Evolutionary conservation across 2,888 invertebrate genomes (phyloP).

Genomic region (Machimus atricapillus): DNA sequence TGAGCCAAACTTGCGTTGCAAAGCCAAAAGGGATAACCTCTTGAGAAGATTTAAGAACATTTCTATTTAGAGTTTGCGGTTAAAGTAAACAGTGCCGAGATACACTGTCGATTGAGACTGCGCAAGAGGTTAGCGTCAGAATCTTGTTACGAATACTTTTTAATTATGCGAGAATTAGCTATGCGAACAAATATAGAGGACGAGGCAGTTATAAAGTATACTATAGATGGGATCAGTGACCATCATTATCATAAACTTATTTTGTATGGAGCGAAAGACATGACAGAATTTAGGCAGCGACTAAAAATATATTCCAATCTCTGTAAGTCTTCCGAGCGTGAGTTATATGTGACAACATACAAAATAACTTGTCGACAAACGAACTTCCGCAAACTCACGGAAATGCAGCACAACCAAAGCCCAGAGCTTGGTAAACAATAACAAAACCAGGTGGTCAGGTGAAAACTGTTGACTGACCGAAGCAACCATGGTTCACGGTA

Average conservation of each 20-base stretch:
- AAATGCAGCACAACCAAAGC: no score
- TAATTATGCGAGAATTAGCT: conserved; percentile 30
- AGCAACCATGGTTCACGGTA: no score
- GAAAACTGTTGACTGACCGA: no score
- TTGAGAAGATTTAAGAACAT: conserved; percentile 29
- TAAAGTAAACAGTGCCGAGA: conserved; percentile 30
- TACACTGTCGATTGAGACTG: conserved; percentile 26
- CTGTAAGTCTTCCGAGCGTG: no score
- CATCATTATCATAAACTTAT: conserved; percentile 37
- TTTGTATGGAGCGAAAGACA: conserved; percentile 36
- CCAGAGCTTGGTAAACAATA: no score
- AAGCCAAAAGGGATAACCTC: neutral
- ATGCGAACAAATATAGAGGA: conserved; percentile 40
- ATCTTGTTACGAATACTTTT: conserved; percentile 36
- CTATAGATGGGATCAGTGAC: conserved; percentile 40
- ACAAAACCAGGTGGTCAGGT: no score
- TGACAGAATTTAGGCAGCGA: conserved; percentile 30
- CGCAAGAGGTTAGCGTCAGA: conserved; percentile 40
- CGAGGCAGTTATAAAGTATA: conserved; percentile 39
- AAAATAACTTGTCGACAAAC: no score
- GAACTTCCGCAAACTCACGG: no score
- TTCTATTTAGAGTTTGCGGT: conserved; percentile 37
- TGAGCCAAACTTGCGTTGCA: neutral
- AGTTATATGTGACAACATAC: no score
- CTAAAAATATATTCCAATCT: neutral